Percentiles rank a stretch among this genome's conserved stretches.
These are phyloP conservation scores for Bombus polaris DNA, from an alignment of 1,140 invertebrate genomes.

Conservation along the genomic window DNA sequence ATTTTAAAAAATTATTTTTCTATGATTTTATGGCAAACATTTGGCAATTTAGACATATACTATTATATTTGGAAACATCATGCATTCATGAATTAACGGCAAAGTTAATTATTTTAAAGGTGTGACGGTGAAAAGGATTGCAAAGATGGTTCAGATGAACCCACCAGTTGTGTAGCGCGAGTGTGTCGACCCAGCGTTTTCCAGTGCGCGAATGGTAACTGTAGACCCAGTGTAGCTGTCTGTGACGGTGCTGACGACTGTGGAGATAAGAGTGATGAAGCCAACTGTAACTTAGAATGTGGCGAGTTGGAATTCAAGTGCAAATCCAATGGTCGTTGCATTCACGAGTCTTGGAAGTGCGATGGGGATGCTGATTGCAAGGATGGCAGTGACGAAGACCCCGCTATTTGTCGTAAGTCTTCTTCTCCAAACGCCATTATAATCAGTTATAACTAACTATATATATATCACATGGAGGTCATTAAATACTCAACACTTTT, in stretches of 20 bases:
- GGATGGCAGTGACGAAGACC: slow-evolving; percentile 96
- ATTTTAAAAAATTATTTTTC: slow-evolving; percentile 23
- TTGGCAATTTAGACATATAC: too few species aligned
- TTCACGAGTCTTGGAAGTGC: slow-evolving; percentile 97
- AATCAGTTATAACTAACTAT: not conserved
- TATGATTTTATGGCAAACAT: too few species aligned
- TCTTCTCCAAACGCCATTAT: not conserved
- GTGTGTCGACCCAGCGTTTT: slow-evolving; percentile 94
- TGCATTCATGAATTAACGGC: too few species aligned
- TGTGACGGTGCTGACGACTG: slow-evolving; percentile 97
- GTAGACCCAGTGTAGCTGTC: slow-evolving; percentile 94
- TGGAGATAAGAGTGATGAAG: slow-evolving; percentile 92
- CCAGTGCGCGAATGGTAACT: slow-evolving; percentile 97
- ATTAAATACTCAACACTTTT: too few species aligned
- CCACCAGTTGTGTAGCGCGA: slow-evolving; percentile 89
- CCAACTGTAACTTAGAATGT: slow-evolving; percentile 91
- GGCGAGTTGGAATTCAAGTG: slow-evolving; percentile 97
- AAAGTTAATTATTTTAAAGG: slow-evolving; percentile 68
- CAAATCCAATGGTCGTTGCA: slow-evolving; percentile 92
- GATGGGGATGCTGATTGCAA: slow-evolving; percentile 97
- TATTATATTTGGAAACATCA: too few species aligned
- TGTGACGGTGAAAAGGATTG: slow-evolving; percentile 95
- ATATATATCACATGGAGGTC: too few species aligned
- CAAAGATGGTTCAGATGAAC: slow-evolving; percentile 96
- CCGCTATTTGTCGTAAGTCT: slow-evolving; percentile 90